Evolutionary conservation across 2,113 vertebrate species (phyloP).

Genomic region (Silurus glanis): DNA sequence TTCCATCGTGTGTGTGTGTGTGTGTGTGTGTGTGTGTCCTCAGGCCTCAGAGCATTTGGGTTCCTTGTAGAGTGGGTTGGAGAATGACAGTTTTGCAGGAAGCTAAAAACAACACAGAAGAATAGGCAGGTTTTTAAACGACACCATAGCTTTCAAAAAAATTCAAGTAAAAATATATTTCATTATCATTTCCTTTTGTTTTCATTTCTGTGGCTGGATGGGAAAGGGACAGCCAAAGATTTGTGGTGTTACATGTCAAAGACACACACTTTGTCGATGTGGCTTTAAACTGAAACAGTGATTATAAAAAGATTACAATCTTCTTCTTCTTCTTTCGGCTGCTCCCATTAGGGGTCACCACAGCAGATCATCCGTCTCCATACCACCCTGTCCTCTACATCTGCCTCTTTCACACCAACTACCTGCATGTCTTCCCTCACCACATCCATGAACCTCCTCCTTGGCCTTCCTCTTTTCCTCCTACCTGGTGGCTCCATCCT

Average conservation of each 20-base stretch:
- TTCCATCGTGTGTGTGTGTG: slow-evolving; percentile 23
- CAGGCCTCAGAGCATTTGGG: slow-evolving; percentile 62
- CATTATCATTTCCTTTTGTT: not conserved
- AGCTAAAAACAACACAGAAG: slow-evolving; percentile 55
- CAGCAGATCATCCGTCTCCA: too few species aligned
- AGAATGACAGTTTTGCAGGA: slow-evolving; percentile 66
- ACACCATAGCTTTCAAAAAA: not conserved
- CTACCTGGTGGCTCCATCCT: too few species aligned
- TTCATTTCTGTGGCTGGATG: not conserved
- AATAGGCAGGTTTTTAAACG: slow-evolving; percentile 6
- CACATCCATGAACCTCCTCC: too few species aligned
- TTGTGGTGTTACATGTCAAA: not conserved
- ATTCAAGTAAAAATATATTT: not conserved
- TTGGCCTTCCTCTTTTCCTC: too few species aligned
- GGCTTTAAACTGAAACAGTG: not conserved
- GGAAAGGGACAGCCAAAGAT: not conserved
- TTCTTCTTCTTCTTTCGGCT: too few species aligned
- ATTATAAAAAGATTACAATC: not conserved
- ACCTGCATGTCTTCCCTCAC: too few species aligned
- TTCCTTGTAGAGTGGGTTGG: slow-evolving; percentile 71
- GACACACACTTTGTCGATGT: not conserved
- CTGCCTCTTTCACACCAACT: too few species aligned
- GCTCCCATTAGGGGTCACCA: too few species aligned
- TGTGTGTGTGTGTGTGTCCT: slow-evolving; percentile 39
- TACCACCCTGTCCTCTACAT: too few species aligned